These are phyloP conservation scores for Platysternon megacephalum DNA, from an alignment of 2,113 vertebrate species.

Conservation along the genomic window DNA sequence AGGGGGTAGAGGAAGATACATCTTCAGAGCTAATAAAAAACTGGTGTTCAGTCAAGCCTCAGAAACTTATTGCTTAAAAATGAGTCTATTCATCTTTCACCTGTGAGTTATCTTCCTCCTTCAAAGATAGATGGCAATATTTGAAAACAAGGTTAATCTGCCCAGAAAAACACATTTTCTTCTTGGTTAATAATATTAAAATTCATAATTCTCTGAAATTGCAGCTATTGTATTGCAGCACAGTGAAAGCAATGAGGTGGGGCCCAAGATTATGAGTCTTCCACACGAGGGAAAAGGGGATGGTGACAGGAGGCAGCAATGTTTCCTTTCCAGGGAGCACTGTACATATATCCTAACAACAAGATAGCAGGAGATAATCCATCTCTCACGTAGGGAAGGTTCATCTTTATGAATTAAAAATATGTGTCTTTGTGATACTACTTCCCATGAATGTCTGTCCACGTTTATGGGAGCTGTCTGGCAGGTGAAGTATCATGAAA, in stretches of 20 bases:
- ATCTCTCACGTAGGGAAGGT: rapidly evolving
- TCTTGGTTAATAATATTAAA: not conserved
- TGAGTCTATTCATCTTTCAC: not conserved
- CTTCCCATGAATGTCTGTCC: not conserved
- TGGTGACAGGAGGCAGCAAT: rapidly evolving
- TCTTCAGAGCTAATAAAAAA: not conserved
- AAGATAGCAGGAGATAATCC: rapidly evolving
- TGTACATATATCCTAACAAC: not conserved
- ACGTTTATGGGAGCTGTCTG: not conserved
- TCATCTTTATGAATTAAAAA: not conserved
- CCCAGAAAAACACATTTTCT: not conserved
- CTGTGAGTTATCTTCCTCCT: not conserved
- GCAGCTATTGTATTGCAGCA: not conserved
- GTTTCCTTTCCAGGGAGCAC: not conserved
- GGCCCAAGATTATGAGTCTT: rapidly evolving
- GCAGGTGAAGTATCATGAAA: rapidly evolving
- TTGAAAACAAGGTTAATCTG: not conserved
- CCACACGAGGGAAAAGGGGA: rapidly evolving
- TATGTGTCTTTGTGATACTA: rapidly evolving
- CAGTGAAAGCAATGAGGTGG: rapidly evolving
- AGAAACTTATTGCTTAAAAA: not conserved
- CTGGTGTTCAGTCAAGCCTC: not conserved
- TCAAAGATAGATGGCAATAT: not conserved
- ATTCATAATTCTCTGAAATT: not conserved
- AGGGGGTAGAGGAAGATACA: rapidly evolving